Evolutionary conservation across 2,888 invertebrate genomes (phyloP).

Genomic region (Folsomia candida): DNA sequence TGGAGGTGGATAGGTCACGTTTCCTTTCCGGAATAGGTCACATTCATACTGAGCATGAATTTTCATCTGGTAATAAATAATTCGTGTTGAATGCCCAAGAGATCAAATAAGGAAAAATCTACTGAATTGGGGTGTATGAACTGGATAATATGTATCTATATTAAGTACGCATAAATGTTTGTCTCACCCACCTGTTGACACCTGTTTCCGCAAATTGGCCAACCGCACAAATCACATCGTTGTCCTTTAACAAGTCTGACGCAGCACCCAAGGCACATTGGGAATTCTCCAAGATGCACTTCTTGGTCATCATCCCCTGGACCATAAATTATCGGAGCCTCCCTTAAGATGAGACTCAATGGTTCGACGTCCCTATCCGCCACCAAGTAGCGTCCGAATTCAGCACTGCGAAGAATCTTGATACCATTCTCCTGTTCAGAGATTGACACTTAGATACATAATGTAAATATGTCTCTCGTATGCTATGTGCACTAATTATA

Average conservation of each 20-base stretch:
- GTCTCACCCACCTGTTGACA: constrained; percentile 30
- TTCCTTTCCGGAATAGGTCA: constrained; percentile 30
- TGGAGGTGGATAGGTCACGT: constrained; percentile 34
- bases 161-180: too few relatives aligned
- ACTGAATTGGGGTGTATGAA: too few relatives aligned
- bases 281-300: constrained; percentile 24
- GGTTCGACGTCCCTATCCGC: constrained; percentile 28
- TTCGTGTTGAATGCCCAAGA: too few relatives aligned
- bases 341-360: constrained; percentile 28
- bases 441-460: too few relatives aligned
- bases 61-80: constrained; percentile 20
- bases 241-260: constrained; percentile 23
- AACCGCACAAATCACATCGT: constrained; percentile 32
- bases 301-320: constrained; percentile 39
- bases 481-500: too few relatives aligned
- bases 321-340: constrained; percentile 31
- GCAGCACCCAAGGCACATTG: constrained; percentile 43
- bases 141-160: too few relatives aligned
- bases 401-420: not conserved
- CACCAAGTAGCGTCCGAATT: constrained; percentile 35
- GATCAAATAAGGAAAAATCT: too few relatives aligned
- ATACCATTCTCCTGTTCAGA: too few relatives aligned
- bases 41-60: constrained; percentile 40
- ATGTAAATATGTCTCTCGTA: too few relatives aligned
- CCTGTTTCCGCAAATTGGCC: constrained; percentile 34